These are phyloP conservation scores for Acanthurus lineatus DNA, from an alignment of 2,797 vertebrate genomes.

Conservation along the genomic window DNA sequence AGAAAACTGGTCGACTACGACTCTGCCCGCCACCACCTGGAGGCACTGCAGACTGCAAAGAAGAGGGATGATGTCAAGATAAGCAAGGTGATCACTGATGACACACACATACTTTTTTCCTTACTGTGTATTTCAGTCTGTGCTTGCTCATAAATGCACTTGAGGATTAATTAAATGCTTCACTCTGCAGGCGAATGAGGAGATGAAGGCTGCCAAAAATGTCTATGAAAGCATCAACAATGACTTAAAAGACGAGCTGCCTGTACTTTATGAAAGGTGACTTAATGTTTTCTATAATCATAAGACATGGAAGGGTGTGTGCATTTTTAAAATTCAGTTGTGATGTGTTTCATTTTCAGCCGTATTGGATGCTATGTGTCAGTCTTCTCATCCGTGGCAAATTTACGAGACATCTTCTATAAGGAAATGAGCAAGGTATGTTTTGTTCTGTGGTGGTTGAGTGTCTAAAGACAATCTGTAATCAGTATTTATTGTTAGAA, in stretches of 20 bases:
- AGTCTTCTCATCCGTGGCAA: constrained; percentile 93
- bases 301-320: neutral
- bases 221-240: constrained; percentile 92
- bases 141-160: neutral
- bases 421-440: constrained; percentile 93
- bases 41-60: constrained; percentile 93
- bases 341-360: constrained; percentile 71
- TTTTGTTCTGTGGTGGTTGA: neutral
- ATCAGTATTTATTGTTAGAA: neutral
- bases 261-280: constrained; percentile 84
- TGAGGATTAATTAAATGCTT: neutral
- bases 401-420: constrained; percentile 91
- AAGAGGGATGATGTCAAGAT: constrained; percentile 95
- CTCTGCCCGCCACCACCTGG: constrained; percentile 93
- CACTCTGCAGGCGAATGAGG: constrained; percentile 90
- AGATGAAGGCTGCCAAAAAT: constrained; percentile 87
- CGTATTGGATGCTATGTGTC: constrained; percentile 93
- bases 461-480: neutral
- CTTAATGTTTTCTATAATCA: neutral
- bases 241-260: constrained; percentile 92
- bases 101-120: no score
- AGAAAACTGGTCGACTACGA: constrained; percentile 97
- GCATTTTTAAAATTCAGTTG: neutral
- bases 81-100: constrained; percentile 87
- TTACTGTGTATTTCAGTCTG: neutral